Conservation (phyloP, 2,888 invertebrate genomes). For the Hedya salicella region DNA sequence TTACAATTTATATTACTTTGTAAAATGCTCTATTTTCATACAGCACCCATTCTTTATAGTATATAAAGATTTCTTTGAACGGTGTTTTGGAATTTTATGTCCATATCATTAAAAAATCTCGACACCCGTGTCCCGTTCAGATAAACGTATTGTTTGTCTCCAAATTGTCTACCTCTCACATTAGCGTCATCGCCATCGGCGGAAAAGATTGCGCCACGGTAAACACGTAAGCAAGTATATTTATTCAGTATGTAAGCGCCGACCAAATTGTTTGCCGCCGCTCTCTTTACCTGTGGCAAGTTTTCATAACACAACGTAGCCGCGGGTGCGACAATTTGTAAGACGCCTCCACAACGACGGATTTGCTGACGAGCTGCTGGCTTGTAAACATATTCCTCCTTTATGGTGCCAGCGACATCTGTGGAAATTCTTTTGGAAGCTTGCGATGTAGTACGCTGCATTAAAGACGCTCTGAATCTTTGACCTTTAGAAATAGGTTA, state of each 20-base stretch:
- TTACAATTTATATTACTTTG: constrained; percentile 2
- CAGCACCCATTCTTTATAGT: too few relatives aligned
- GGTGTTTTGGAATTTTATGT: not conserved
- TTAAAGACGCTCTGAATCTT: constrained; percentile 21
- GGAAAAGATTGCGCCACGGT: constrained; percentile 34
- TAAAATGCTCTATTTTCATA: not conserved
- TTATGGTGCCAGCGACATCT: constrained; percentile 50
- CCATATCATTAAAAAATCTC: not conserved
- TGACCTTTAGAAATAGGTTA: constrained; percentile 22
- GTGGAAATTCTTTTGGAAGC: constrained; percentile 50
- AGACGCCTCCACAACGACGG: constrained; percentile 63
- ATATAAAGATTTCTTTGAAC: too few relatives aligned
- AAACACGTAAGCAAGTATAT: constrained; percentile 61
- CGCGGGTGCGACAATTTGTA: constrained; percentile 77
- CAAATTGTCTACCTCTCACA: constrained; percentile 27
- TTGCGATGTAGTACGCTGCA: constrained; percentile 46
- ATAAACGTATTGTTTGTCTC: constrained; percentile 15
- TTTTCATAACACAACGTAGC: constrained; percentile 77
- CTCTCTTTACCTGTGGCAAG: constrained; percentile 74
- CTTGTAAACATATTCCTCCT: constrained; percentile 71
- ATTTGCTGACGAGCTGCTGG: constrained; percentile 72
- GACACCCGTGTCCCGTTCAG: not conserved
- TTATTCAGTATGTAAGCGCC: constrained; percentile 76
- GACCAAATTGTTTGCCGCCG: constrained; percentile 80
- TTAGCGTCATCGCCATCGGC: constrained; percentile 34